Percentiles rank a stretch among this genome's conserved stretches.
phyloP scores from a whole-genome alignment of 1,140 invertebrate genomes.

The Drosophila nasuta region DNA sequence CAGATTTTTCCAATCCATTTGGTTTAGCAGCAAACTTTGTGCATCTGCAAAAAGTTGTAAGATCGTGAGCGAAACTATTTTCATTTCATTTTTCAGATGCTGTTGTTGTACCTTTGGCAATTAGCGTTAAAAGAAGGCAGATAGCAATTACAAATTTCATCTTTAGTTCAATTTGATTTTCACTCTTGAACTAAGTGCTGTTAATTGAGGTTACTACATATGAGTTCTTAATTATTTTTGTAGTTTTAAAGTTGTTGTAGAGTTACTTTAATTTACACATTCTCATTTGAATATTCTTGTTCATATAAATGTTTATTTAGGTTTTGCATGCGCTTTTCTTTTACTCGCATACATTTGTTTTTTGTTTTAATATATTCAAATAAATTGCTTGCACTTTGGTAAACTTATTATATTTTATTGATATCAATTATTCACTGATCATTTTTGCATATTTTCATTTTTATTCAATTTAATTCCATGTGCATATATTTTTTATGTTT shows the following conservation, averaged over 20 bases:
- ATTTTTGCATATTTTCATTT: background rate
- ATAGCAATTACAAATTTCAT: conserved; percentile 66
- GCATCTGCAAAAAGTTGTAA: conserved; percentile 57
- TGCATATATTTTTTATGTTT: background rate
- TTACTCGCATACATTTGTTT: background rate
- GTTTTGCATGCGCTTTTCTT: background rate
- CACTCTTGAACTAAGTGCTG: conserved; percentile 24
- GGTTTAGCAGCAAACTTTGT: conserved; percentile 62
- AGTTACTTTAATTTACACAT: background rate
- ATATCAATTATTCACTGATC: background rate
- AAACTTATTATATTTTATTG: background rate
- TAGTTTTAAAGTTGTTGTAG: background rate
- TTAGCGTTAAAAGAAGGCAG: conserved; percentile 57
- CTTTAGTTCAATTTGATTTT: conserved; percentile 36
- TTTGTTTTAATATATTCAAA: background rate
- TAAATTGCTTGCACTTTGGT: background rate
- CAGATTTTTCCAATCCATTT: conserved; percentile 82
- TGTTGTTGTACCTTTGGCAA: conserved; percentile 66
- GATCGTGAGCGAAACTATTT: conserved; percentile 45
- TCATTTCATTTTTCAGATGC: conserved; percentile 18
- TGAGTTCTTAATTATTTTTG: background rate
- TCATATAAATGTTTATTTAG: too few species aligned
- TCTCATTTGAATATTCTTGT: background rate
- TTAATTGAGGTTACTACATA: conserved; percentile 19
- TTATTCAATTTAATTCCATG: background rate